These are phyloP conservation scores for Drosophila baimaii DNA, from an alignment of 1,140 invertebrate species.

Conservation along the genomic window DNA sequence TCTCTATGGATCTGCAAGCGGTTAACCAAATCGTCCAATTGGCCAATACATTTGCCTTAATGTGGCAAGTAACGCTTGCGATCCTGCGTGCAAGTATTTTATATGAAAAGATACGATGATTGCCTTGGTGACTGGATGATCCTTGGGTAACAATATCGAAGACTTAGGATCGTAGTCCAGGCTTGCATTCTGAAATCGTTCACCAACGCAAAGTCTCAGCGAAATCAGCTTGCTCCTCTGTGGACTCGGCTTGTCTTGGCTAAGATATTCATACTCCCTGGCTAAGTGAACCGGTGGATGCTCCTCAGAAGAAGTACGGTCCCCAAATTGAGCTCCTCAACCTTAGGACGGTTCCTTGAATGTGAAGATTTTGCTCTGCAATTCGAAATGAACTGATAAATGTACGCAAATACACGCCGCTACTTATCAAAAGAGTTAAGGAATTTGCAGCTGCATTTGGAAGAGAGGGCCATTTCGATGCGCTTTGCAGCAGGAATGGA, in stretches of 20 bases:
- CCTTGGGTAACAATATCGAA: background rate
- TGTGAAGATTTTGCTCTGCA: no score
- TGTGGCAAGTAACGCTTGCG: background rate
- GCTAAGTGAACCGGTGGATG: background rate
- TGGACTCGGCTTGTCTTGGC: background rate
- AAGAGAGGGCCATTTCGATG: no score
- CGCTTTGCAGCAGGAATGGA: no score
- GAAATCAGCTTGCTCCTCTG: no score
- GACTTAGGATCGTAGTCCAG: background rate
- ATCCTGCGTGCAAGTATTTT: background rate
- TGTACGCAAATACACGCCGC: background rate
- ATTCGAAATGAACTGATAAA: no score
- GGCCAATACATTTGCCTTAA: no score
- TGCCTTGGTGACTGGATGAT: background rate
- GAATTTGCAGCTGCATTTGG: background rate
- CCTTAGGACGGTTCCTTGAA: no score
- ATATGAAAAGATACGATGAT: background rate
- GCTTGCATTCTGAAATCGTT: background rate
- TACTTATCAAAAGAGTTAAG: background rate
- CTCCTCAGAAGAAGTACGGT: background rate
- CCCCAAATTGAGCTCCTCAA: no score
- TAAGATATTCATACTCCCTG: background rate
- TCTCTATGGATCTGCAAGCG: no score
- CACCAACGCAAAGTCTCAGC: background rate
- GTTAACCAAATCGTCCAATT: no score